Conservation (phyloP, 2,797 vertebrate species). For the Cyclura pinguis region DNA sequence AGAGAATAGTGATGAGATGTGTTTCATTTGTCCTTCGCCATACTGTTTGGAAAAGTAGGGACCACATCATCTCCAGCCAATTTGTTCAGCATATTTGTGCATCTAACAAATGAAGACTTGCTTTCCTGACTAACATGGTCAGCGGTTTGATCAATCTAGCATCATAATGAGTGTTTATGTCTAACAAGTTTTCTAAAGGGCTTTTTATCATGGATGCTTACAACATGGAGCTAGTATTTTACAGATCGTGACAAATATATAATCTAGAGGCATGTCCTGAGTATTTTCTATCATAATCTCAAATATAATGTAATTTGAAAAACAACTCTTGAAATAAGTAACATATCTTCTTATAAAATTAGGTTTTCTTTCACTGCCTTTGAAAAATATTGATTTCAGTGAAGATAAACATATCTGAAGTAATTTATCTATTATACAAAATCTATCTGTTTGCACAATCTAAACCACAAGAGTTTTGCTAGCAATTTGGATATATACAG, state of each 20-base stretch:
- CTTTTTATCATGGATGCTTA: not conserved
- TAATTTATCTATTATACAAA: not conserved
- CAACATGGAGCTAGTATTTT: not conserved
- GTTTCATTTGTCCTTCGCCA: slow-evolving; percentile 11
- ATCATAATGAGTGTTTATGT: not conserved
- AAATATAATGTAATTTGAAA: slow-evolving; percentile 19
- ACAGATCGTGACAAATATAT: not conserved
- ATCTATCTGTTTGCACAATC: not conserved
- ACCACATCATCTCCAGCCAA: not conserved
- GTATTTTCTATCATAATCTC: not conserved
- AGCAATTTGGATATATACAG: slow-evolving; percentile 24
- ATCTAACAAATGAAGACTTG: not conserved
- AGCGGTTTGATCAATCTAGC: not conserved
- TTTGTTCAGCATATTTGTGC: not conserved
- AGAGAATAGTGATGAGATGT: slow-evolving; percentile 19
- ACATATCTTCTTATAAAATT: not conserved
- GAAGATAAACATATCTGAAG: not conserved
- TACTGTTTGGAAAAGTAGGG: slow-evolving; percentile 8
- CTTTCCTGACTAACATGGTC: not conserved
- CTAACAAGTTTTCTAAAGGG: not conserved
- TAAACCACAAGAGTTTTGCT: not conserved
- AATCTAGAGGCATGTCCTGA: not conserved
- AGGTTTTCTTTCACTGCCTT: not conserved
- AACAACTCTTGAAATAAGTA: not conserved
- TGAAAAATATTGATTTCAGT: slow-evolving; percentile 2